Conservation (phyloP, 2,888 invertebrate species). For the Drosophila pseudotakahashii region DNA sequence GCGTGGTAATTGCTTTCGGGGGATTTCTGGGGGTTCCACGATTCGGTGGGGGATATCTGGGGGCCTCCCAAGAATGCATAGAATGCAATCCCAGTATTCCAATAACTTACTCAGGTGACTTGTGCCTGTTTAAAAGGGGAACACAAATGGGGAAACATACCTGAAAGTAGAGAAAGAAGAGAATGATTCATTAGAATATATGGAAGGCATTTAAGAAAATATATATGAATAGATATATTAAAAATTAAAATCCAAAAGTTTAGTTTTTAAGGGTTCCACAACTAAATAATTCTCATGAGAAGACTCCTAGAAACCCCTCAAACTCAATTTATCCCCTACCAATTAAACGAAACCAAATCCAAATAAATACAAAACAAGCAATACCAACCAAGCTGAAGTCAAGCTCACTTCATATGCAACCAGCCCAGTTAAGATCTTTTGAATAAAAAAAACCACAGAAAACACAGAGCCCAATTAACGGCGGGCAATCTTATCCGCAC, state of each 20-base stretch:
- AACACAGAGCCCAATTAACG: constrained; percentile 37
- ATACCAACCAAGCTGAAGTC: background rate
- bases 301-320: too few species aligned
- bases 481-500: constrained; percentile 32
- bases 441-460: background rate
- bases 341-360: constrained; percentile 20
- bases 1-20: constrained; percentile 61
- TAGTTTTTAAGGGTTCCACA: too few species aligned
- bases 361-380: background rate
- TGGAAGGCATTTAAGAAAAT: too few species aligned
- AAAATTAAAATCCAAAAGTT: too few species aligned
- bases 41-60: background rate
- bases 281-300: too few species aligned
- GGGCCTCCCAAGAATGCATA: background rate
- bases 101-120: constrained; percentile 63
- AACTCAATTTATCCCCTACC: background rate
- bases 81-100: constrained; percentile 27
- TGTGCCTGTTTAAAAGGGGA: background rate
- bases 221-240: too few species aligned
- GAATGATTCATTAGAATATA: background rate
- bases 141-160: constrained; percentile 18
- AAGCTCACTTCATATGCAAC: constrained; percentile 21
- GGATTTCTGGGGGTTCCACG: background rate
- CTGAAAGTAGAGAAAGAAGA: constrained; percentile 21
- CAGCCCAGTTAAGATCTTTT: constrained; percentile 28